Evolutionary conservation across 2,888 invertebrate species (phyloP), one percentile per base, ranked within the genome.

Genomic region (Automeris io): DNA sequence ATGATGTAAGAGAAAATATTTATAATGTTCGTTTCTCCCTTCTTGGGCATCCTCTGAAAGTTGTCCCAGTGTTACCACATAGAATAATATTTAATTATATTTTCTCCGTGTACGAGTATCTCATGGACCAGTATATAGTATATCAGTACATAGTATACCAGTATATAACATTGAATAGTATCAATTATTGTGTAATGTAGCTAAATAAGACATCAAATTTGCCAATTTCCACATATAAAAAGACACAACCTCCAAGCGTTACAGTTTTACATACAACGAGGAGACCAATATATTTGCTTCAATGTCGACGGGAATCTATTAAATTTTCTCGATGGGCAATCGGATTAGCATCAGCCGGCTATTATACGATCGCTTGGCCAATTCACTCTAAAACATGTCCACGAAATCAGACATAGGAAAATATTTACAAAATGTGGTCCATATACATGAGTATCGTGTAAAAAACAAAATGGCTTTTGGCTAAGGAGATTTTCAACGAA

Each of bases 321-420:
- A 72, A 71, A 75, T 64, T 72, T 65, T 61, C 58, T 61, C 51
- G 67, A 80, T 75, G 68, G 78, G 57, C 79, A 51, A 80, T 83
- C 60, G 70, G 72, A 83, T 82, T 82, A 80, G 74, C 82, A 83
- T 82, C 62, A 66, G 54, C 48, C 50, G 42, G 65, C 78, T 68
- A 76, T 82, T 71, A 79, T 66, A 66, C 54, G 58, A 48, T 48
- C 55, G 48, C 57, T 61, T 51, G 46, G 57, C 55, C 57, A 52
- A 52, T 50, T 42, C 45, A 40, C 45, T 43, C 56, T 72, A 71
- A 78, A 74, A 70, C 75, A 76, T 61, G 52, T 50, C 49, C 54
- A 52, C 49, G 38, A 47, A 55, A 39, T 33, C 33, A 26, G 39
- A 33, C 34, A 25, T 19, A n/a, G 34, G 39, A 33, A 39, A 39